Base-by-base conservation (phyloP, 2,113 vertebrate genomes). In the Oncorhynchus mykiss region DNA sequence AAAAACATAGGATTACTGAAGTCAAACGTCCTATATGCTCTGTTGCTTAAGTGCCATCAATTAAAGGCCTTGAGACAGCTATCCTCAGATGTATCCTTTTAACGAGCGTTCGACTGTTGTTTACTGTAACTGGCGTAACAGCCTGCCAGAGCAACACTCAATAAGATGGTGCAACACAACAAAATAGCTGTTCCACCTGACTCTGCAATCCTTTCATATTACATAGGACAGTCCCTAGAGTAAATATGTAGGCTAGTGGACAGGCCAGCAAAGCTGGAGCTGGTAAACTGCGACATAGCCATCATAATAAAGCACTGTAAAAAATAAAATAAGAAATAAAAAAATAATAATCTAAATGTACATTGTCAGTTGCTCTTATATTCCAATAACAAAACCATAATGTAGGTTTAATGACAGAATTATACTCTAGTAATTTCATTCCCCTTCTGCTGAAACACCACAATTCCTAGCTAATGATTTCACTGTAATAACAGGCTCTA, bases 191-290 rank as follows among this genome's bases (percentile, higher is more conserved):
- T 86, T 89, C 85, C 78, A 72, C 79, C 84, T 85, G 87, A 89
- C 82, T 88, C 81, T 78, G 89, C 88, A 87, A 83, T 75, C 78
- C 84, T 84, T 85, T 84, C 78, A 82, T 86, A 84, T 79, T 84
- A 80, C 75, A 80, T 78, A 78, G 82, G 67, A 77, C 9, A n/a
- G 68, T 11, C 68, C 68, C 68, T 49, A 13, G 45, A 24, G 68
- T n/a, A 5, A 68, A 29, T 31, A 31, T 34, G 16, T 64, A 64
- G 2, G 3, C 31, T 68, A 29, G 18, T 20, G 18, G 67, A 27
- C 27, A 68, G 16, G 18, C 67, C 29, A 68, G 8, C 29, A 27
- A 27, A 39, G 16, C 65, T 18, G 51, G 16, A 54, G 51, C 27
- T 31, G 27, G 5, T 67, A 29, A 67, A 29, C 65, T 29, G 65